These are phyloP conservation scores for Heliothis virescens DNA, from an alignment of 1,140 invertebrate genomes.

Conservation along the genomic window DNA sequence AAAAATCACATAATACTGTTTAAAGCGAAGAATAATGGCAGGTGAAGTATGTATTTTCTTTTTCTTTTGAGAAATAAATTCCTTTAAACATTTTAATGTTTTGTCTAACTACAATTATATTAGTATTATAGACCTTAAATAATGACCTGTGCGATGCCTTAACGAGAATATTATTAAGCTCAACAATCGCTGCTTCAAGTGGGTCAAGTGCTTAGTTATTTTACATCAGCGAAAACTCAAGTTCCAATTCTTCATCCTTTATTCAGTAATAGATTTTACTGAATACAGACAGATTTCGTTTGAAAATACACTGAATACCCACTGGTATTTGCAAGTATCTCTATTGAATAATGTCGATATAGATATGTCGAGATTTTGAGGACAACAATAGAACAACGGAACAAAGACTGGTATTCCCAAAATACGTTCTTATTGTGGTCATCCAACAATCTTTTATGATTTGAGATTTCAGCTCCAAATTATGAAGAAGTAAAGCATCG, in stretches of 20 bases:
- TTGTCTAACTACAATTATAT: too few relatives aligned
- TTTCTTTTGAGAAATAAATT: too few relatives aligned
- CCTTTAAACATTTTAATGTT: too few relatives aligned
- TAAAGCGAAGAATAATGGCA: too few relatives aligned
- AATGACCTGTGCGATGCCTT: too few relatives aligned
- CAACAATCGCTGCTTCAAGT: not conserved
- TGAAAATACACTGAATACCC: conserved; percentile 36
- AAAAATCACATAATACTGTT: too few relatives aligned
- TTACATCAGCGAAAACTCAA: conserved; percentile 8
- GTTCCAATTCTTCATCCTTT: conserved; percentile 9
- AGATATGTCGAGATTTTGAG: not conserved
- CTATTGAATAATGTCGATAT: conserved; percentile 5
- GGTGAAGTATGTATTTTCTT: too few relatives aligned
- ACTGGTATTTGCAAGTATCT: conserved; percentile 26
- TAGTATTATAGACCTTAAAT: too few relatives aligned
- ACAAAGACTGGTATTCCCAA: conserved; percentile 26
- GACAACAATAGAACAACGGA: conserved; percentile 22
- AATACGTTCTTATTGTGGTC: conserved; percentile 24
- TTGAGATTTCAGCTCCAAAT: conserved; percentile 13
- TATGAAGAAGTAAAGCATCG: not conserved
- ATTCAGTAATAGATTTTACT: conserved; percentile 24
- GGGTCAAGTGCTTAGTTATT: not conserved
- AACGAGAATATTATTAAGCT: not conserved
- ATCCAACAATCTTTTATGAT: conserved; percentile 15
- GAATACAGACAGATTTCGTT: conserved; percentile 39